Evolutionary conservation across 2,888 invertebrate species (phyloP), one percentile per base, ranked within the genome.

Genomic region (Cephus spinipes): DNA sequence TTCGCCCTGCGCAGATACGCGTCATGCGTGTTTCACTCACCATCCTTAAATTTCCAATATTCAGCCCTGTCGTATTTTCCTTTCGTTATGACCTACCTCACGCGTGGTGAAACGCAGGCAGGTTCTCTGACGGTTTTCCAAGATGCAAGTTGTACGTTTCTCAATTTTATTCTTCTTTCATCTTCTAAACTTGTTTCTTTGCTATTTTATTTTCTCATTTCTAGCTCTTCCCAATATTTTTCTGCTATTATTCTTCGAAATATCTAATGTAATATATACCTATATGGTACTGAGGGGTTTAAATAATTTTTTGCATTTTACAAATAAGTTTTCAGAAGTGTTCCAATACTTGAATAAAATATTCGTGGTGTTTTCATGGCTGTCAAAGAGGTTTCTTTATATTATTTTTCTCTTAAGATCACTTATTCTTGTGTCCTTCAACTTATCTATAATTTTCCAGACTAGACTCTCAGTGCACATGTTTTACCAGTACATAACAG

Each of bases 51-150:
- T 55, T 55, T 23, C 55, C 55, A 23, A 55, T 55, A 55, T 23
- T 9, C 23, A 55, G 9, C 55, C 23, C 55, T 23, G 23, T 23
- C 23, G 55, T 55, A 55, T 55, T 23, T 15, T 55, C 55, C 55
- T 33, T 31, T 71, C 71, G 71, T 31, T 71, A 71, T 71, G 71
- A 71, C 71, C 71, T 71, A 71, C 71, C 71, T 31, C 71, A 71
- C 31, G 71, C 71, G 12, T 71, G 11, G 33, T 32, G 71, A 23
- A 31, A 33, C 31, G 71, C 71, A 71, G 32, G 71, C 23, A 71
- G 71, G 31, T 71, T 55, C 55, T 15, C 40, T 4, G 40, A 1
- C 23, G 23, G 9, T 55, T 55, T 55, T 55, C 55, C 23, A 55
- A 23, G 23, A 55, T 23, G 55, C 55, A 55, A 55, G 23, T 55